Conservation (phyloP, 1,140 invertebrate species). For the Pentalonia nigronervosa region DNA sequence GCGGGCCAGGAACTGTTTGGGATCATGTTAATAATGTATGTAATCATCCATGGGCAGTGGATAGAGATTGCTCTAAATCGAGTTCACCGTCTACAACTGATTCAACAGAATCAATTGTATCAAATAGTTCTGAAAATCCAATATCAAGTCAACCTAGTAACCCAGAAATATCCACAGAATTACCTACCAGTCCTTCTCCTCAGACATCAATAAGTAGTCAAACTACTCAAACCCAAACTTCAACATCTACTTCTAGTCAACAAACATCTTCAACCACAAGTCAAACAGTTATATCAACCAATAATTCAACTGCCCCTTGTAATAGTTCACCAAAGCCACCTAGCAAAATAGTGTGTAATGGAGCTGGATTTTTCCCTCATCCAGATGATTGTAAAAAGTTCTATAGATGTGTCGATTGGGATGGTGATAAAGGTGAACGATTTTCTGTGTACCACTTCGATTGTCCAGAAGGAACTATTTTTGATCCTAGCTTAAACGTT, state of each 20-base stretch:
- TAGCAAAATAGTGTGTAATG: conserved; percentile 61
- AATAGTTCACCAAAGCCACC: conserved; percentile 58
- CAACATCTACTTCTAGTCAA: conserved; percentile 36
- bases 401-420: conserved; percentile 74
- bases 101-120: background rate
- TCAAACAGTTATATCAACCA: background rate
- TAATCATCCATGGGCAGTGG: conserved; percentile 66
- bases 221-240: conserved; percentile 51
- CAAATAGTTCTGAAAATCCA: background rate
- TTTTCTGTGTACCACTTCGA: conserved; percentile 69
- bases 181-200: background rate
- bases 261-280: conserved; percentile 6
- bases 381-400: conserved; percentile 74
- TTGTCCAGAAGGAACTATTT: conserved; percentile 68
- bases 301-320: conserved; percentile 53
- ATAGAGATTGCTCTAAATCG: conserved; percentile 56
- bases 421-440: conserved; percentile 69
- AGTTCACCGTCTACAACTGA: background rate
- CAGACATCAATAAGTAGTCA: conserved; percentile 41
- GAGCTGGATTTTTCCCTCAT: conserved; percentile 72
- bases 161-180: background rate
- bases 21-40: conserved; percentile 66
- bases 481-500: conserved; percentile 66
- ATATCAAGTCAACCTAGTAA: conserved; percentile 36
- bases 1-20: conserved; percentile 66